A percentile compares a stretch with the other conserved stretches of the same genome.
These are phyloP conservation scores for Strigops habroptila DNA, from an alignment of 2,113 vertebrate species.

Conservation along the genomic window DNA sequence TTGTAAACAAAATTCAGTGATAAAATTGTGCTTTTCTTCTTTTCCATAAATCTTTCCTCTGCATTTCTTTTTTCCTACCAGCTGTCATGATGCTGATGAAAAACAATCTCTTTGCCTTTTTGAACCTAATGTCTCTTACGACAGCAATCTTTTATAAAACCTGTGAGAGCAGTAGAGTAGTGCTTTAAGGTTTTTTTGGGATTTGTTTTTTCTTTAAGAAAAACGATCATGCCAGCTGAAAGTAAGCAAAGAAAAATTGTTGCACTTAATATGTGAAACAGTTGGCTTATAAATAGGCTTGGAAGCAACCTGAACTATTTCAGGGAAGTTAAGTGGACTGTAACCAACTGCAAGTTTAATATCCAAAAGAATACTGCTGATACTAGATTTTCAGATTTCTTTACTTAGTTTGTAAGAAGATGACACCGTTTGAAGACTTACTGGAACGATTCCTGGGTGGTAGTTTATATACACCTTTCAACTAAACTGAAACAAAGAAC, in stretches of 20 bases:
- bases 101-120: conserved; percentile 48
- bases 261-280: conserved; percentile 41
- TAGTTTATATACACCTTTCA: background rate
- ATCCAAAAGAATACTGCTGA: conserved; percentile 62
- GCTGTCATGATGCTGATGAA: conserved; percentile 14
- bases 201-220: background rate
- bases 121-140: conserved; percentile 7
- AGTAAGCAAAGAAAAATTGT: background rate
- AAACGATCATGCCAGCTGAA: background rate
- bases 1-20: conserved; percentile 28
- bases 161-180: background rate
- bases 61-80: background rate
- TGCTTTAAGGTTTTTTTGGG: background rate
- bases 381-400: conserved; percentile 28
- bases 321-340: conserved; percentile 67
- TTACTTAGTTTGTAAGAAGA: conserved; percentile 30
- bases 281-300: conserved; percentile 46
- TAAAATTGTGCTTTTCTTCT: conserved; percentile 34
- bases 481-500: background rate
- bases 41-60: background rate
- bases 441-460: background rate
- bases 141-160: background rate
- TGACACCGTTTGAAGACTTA: conserved; percentile 16
- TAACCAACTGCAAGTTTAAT: conserved; percentile 54
- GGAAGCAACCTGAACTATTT: conserved; percentile 67